Evolutionary conservation across 2,113 vertebrate species (phyloP), one percentile per base, ranked within the genome.

Genomic region (Vidua macroura): DNA sequence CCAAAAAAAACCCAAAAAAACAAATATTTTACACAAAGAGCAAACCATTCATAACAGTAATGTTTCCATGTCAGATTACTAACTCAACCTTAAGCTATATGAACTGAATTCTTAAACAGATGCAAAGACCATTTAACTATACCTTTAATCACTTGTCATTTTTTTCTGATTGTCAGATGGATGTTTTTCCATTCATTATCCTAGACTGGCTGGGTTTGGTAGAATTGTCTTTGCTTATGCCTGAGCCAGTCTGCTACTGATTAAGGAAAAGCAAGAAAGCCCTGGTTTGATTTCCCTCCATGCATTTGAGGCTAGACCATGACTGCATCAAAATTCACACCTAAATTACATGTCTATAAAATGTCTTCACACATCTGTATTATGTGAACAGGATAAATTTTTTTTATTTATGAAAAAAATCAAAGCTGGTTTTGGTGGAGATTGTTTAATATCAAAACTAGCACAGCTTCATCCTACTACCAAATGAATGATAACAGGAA

Each of bases 81-180:
- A 31, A 69, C 6, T 56, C 22, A 56, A 10, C 10, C 5, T 49
- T 28, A 41, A 69, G 10, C 22, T 56, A 7, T 9, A 33, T 7
- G 4, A 68, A 58, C 22, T 55, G 51, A 49, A 23, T 51, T 66
- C 8, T 49, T 33, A 49, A 41, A 13, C 3, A 31, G 23, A 58
- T 22, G 7, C 5, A 28, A 67, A 72, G 8, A 10, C 8, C 0
- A 1, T 21, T 41, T 75, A 17, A 5, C 12, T 53, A 7, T 41
- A 25, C 15, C 7, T 56, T 37, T 15, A 39, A n/a, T 78, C 28
- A 37, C 24, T 46, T 0, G 2, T 5, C 8, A 19, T 7, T 46
- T 63, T 39, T 58, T 69, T 44, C 28, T 28, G 5, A 30, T 31
- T 69, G 6, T 43, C n/a, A 76, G 24, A 59, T 0, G 5, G 8